phyloP scores from a whole-genome alignment of 2,888 invertebrate species.

The Erynnis tages region DNA sequence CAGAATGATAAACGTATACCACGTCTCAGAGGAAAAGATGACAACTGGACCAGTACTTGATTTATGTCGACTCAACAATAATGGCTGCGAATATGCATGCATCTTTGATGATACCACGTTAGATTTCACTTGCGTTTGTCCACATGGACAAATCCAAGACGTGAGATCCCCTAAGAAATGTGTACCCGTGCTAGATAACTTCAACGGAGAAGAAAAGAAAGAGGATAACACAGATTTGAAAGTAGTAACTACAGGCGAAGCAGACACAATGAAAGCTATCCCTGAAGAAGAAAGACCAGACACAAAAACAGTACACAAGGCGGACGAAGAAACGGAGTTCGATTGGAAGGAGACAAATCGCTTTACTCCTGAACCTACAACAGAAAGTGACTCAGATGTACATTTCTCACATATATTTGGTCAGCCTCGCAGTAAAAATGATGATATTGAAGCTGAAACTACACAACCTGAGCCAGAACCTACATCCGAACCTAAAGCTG shows the following conservation, averaged over 20 bases:
- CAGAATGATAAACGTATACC: conserved; percentile 78
- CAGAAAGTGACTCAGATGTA: conserved; percentile 52
- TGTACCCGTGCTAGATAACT: conserved; percentile 52
- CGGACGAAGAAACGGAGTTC: conserved; percentile 42
- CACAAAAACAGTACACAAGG: conserved; percentile 40
- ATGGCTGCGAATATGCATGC: conserved; percentile 85
- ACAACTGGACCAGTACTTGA: conserved; percentile 77
- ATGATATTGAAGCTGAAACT: conserved; percentile 40
- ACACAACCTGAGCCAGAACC: conserved; percentile 37
- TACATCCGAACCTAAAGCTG: conserved; percentile 39
- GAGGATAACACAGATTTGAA: conserved; percentile 38
- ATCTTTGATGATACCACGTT: conserved; percentile 83
- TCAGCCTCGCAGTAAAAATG: conserved; percentile 38
- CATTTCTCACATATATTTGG: conserved; percentile 62
- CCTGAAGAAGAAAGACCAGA: conserved; percentile 49
- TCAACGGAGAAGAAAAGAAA: conserved; percentile 34
- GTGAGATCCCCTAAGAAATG: conserved; percentile 69
- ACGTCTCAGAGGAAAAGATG: conserved; percentile 71
- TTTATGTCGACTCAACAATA: conserved; percentile 84
- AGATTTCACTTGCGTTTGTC: conserved; percentile 85
- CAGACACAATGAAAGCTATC: conserved; percentile 45
- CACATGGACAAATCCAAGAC: conserved; percentile 69
- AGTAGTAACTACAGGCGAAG: conserved; percentile 44
- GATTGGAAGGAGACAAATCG: conserved; percentile 62
- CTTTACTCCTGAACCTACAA: conserved; percentile 47